These are phyloP conservation scores for Hemicentrotus pulcherrimus DNA, from an alignment of 35 echinoderm and acorn worm genomes.

Conservation along the genomic window DNA sequence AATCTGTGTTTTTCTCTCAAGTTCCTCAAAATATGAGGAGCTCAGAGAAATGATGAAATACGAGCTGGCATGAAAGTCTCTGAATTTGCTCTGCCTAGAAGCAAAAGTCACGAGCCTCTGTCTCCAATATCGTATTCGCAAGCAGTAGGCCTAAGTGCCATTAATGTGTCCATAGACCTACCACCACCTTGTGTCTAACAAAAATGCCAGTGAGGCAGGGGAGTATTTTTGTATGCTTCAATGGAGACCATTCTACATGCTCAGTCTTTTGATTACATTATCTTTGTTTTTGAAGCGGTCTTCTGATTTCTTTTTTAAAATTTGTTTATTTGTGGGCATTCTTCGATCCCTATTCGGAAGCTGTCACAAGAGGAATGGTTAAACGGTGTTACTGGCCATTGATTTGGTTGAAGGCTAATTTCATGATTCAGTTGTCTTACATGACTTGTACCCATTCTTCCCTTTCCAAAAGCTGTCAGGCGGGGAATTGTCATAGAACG, in stretches of 20 bases:
- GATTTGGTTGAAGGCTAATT: not conserved
- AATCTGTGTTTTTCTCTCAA: not conserved
- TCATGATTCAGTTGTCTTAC: not conserved
- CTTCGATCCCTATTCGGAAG: no score
- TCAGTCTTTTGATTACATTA: not conserved
- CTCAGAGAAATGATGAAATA: conserved; percentile 6
- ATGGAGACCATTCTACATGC: not conserved
- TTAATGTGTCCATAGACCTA: no score
- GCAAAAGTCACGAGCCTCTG: not conserved
- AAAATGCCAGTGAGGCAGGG: not conserved
- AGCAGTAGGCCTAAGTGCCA: not conserved
- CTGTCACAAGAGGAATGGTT: not conserved
- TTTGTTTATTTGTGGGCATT: no score
- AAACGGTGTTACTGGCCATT: not conserved
- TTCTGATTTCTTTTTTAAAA: no score
- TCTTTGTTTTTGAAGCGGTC: not conserved
- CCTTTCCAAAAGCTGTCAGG: no score
- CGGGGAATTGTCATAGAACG: no score
- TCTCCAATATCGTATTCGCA: not conserved
- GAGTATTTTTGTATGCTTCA: not conserved
- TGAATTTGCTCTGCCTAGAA: not conserved
- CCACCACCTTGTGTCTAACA: no score
- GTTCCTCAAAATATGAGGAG: not conserved
- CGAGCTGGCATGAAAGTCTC: not conserved
- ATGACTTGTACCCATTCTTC: no score